These are phyloP conservation scores for Rhagonycha fulva DNA, from an alignment of 2,888 invertebrate species.

Conservation along the genomic window DNA sequence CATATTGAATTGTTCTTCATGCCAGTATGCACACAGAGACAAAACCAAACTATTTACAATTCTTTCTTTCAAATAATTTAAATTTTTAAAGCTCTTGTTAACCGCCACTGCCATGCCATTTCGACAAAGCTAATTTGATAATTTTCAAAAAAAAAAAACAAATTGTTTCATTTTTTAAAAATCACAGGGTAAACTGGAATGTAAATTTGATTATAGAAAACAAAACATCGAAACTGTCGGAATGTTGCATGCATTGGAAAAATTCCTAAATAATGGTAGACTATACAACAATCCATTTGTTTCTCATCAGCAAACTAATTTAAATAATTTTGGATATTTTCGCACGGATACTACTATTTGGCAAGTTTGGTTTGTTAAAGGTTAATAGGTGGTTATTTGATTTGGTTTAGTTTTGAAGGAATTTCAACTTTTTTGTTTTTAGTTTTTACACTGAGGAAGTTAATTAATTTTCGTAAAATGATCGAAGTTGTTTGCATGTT, in stretches of 20 bases:
- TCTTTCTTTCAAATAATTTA: constrained; percentile 34
- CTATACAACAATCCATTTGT: constrained; percentile 47
- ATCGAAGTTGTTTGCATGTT: not conserved
- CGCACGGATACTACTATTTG: constrained; percentile 22
- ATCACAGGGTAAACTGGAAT: constrained; percentile 7
- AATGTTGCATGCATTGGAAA: constrained; percentile 44
- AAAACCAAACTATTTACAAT: constrained; percentile 49
- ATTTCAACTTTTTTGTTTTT: not conserved
- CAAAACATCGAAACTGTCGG: constrained; percentile 28
- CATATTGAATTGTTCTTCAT: constrained; percentile 51
- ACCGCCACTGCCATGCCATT: not conserved
- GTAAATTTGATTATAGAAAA: constrained; percentile 16
- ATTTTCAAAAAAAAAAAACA: too few relatives aligned
- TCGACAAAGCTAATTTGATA: not conserved
- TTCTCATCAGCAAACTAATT: constrained; percentile 48
- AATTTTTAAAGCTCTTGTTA: constrained; percentile 15
- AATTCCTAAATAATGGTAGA: constrained; percentile 47
- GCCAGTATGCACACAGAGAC: constrained; percentile 38
- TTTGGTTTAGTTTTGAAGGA: not conserved
- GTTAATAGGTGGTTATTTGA: not conserved
- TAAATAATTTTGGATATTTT: constrained; percentile 43
- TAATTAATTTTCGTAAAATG: not conserved
- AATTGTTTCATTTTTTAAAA: constrained; percentile 16
- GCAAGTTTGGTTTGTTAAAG: constrained; percentile 3
- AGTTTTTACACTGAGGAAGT: not conserved